These are phyloP conservation scores for Aythya fuligula DNA, from an alignment of 2,797 vertebrate genomes.

Conservation along the genomic window DNA sequence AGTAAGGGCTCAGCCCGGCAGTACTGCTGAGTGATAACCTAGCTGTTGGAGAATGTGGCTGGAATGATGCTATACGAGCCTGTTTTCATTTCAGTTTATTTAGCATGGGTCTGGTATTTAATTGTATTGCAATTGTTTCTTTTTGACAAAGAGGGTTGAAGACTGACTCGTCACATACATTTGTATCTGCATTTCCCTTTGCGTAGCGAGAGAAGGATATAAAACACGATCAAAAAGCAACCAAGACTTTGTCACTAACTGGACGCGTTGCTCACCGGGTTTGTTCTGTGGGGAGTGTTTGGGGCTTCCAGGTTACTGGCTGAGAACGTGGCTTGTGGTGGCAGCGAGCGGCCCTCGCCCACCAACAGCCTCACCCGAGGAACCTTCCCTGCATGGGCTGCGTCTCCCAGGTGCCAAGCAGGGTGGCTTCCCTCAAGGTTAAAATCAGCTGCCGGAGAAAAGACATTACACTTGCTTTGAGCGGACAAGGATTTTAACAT, in stretches of 20 bases:
- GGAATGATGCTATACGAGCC: constrained; percentile 25
- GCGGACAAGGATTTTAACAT: not conserved
- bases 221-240: constrained; percentile 23
- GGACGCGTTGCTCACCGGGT: not conserved
- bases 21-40: not conserved
- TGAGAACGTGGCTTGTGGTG: not conserved
- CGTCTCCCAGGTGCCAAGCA: not conserved
- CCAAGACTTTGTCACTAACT: not conserved
- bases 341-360: not conserved
- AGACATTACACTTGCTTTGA: not conserved
- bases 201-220: not conserved
- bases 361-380: not conserved
- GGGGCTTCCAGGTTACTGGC: not conserved
- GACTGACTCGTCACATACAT: not conserved
- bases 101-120: constrained; percentile 36
- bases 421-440: not conserved
- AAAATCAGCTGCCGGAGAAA: not conserved
- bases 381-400: fast-evolving
- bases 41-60: constrained; percentile 8
- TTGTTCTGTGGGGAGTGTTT: not conserved
- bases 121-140: constrained; percentile 49
- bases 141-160: constrained; percentile 35
- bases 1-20: not conserved
- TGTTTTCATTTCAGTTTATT: constrained; percentile 35
- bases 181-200: not conserved